Conservation (phyloP, 1,140 invertebrate species). For the Steinernema feltiae region DNA sequence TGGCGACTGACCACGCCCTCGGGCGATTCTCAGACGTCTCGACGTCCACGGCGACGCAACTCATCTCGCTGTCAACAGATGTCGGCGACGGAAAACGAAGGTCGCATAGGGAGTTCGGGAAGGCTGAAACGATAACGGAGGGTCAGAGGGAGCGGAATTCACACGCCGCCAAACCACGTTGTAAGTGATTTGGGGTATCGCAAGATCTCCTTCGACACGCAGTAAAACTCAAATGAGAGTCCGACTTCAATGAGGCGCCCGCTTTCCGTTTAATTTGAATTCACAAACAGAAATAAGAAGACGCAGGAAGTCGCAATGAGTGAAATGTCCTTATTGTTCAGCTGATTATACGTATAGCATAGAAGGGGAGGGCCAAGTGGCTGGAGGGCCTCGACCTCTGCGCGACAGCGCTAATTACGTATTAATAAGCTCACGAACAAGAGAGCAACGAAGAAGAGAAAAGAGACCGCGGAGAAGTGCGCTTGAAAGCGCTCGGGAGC, state of each 20-base stretch:
- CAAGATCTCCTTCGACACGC: too few species aligned
- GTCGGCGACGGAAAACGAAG: neutral
- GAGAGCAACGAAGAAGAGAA: neutral
- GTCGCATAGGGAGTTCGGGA: neutral
- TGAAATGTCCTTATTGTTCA: neutral
- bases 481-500: neutral
- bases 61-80: neutral
- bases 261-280: too few species aligned
- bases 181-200: too few species aligned
- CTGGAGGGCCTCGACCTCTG: neutral
- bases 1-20: conserved; percentile 1
- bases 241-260: too few species aligned
- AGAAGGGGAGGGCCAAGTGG: neutral
- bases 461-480: neutral
- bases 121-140: conserved; percentile 7
- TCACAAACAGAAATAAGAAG: too few species aligned
- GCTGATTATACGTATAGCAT: neutral
- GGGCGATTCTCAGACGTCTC: neutral
- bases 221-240: too few species aligned
- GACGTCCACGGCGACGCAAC: conserved; percentile 2
- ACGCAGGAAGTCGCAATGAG: neutral
- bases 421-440: neutral
- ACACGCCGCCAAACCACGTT: too few species aligned
- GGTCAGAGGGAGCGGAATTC: too few species aligned
- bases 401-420: conserved; percentile 3